Evolutionary conservation across 2,888 invertebrate genomes (phyloP), one percentile per base, ranked within the genome.

Genomic region (Eudiplozoon nipponicum): DNA sequence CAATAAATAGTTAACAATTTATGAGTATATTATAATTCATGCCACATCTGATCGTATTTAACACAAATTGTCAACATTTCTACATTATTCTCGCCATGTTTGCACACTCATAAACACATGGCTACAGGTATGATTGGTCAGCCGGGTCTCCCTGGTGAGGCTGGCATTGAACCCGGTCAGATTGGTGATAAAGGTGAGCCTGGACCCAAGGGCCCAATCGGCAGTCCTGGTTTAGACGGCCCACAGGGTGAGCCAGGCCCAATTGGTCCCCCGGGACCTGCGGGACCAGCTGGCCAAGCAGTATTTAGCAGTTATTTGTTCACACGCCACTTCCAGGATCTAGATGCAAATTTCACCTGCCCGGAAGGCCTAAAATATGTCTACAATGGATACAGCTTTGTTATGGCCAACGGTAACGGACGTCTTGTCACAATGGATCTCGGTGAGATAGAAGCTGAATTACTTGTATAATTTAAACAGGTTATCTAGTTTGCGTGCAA

Each of bases 321-420:
- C 26, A 20, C 36, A n/a, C 21, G 22, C n/a, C 40, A 40, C 20
- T 21, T 13, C 15, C 31, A 33, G 18, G 11, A 22, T 15, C 7
- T n/a, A 26, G n/a, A 22, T 22, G 15, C 13, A 15, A 38, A 17
- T 13, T 11, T 19, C n/a, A 13, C 2, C 19, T 42, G 42, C 15
- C 42, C 42, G 7, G 31, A 22, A 5, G 15, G 42, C 4, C 19
- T 42, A 19, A 18, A 21, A 19, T 22, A 42, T 17, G 22, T 42
- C 28, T 5, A 11, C 2, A 5, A 31, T 2, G 42, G 42, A 18
- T 42, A 42, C 34, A 22, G 23, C 17, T 42, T 43, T 31, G 42
- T 42, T 3, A 42, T 40, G 40, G 40, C 42, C 20, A 42, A 40
- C 23, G 38, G 39, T 5, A 39, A 28, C 33, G 38, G 38, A 13